Base-by-base conservation (phyloP, 2,888 invertebrate genomes). In the Cephus spinipes region DNA sequence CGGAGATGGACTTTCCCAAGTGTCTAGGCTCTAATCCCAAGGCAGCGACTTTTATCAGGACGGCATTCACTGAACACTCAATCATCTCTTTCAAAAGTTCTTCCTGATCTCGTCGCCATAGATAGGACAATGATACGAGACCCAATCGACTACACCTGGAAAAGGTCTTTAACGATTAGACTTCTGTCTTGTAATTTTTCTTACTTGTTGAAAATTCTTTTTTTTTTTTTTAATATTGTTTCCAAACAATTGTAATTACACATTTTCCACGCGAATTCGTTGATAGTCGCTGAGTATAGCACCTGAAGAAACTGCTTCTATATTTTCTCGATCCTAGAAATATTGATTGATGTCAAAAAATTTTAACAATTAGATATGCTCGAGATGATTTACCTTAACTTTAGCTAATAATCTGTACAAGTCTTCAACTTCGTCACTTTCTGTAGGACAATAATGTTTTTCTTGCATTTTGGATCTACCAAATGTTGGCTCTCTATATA, bases 201-300 rank as follows among this genome's bases (percentile, higher is more conserved):
- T 33, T 23, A 31, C 15, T 40, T 30, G 3, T 55, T 75, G 55
- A 33, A 6, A 77, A 77, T 30, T 35, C 77, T 31, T 36, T 76
- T 75, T 32, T 75, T 30, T 75, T 71, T 55, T 71, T 1, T n/a
- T 36, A 74, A 68, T 12, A 23, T 73, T 31, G 1, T 40, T 73
- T 69, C 11, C 55, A 55, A 55, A 55, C 23, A 55, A 55, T 55
- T 55, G 84, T 90, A 95, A 96, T 95, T 95, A 98, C 96, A 99
- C 98, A 95, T 98, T 97, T 94, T 99, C 98, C 83, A 99, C 98
- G 89, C 99, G 94, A 89, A 98, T 95, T 92, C 99, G 95, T 94
- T 99, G 99, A 93, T 99, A 99, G 93, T 98, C 98, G 80, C 99
- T 99, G 86, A 99, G 93, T 91, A 99, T 99, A 83, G 99, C 99